Percentiles rank a stretch among this genome's conserved stretches.
These are phyloP conservation scores for Pelobates cultripes DNA, from an alignment of 2,797 vertebrate species.

Conservation along the genomic window DNA sequence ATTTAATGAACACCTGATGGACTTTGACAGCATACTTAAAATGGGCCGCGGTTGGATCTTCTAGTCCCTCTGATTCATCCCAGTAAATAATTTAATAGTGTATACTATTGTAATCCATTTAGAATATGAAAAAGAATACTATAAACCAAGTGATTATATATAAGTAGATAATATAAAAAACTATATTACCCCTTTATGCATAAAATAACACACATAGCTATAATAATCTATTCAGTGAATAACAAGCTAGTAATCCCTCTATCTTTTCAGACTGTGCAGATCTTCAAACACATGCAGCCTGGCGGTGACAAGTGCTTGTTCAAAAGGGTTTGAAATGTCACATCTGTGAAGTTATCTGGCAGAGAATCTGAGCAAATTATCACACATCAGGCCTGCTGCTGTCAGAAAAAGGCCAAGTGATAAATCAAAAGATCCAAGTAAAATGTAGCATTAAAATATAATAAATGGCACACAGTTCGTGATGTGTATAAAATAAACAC, in stretches of 20 bases:
- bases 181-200: not conserved
- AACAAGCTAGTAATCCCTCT: conserved; percentile 10
- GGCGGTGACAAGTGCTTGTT: conserved; percentile 23
- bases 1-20: too few species aligned
- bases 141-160: too few species aligned
- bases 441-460: not conserved
- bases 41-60: too few species aligned
- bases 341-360: conserved; percentile 18
- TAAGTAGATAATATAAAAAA: not conserved
- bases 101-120: too few species aligned
- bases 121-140: too few species aligned
- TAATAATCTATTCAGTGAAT: not conserved
- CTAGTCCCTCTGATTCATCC: too few species aligned
- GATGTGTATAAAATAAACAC: conserved; percentile 1
- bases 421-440: not conserved
- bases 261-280: conserved; percentile 12
- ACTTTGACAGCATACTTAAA: too few species aligned
- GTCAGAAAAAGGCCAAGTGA: not conserved
- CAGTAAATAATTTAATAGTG: too few species aligned
- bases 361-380: conserved; percentile 1
- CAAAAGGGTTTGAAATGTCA: conserved; percentile 32
- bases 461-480: not conserved
- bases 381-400: conserved; percentile 2
- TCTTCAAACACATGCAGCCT: conserved; percentile 13
- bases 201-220: not conserved